Evolutionary conservation across 2,113 vertebrate species (phyloP).

Genomic region (Oreochromis spilurus): DNA sequence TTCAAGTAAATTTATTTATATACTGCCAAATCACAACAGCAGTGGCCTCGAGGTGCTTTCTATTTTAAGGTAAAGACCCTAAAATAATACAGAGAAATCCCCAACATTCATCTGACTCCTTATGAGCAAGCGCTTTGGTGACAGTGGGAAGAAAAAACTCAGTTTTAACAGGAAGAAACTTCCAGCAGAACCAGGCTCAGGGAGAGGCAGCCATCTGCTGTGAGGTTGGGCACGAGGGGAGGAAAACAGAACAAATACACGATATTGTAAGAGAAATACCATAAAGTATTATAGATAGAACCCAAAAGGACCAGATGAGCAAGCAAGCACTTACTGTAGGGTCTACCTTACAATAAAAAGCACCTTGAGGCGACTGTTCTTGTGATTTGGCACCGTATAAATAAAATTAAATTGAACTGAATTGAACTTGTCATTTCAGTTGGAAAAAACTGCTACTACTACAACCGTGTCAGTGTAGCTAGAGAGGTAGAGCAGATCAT

Average conservation of each 20-base stretch:
- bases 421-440: neutral
- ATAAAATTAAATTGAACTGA: neutral
- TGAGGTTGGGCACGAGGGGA: neutral
- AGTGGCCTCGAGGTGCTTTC: neutral
- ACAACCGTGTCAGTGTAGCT: accelerated
- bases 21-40: neutral
- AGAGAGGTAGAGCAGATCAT: neutral
- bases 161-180: neutral
- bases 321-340: neutral
- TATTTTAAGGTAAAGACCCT: neutral
- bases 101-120: neutral
- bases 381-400: neutral
- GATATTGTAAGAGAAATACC: neutral
- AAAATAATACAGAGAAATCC: neutral
- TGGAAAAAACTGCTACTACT: neutral
- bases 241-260: neutral
- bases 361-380: neutral
- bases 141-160: neutral
- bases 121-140: neutral
- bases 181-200: neutral
- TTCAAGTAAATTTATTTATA: neutral
- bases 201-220: accelerated
- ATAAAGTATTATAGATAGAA: neutral
- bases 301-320: neutral
- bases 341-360: neutral